phyloP scores from a whole-genome alignment of 2,113 vertebrate genomes.

The Leucopsar rothschildi region DNA sequence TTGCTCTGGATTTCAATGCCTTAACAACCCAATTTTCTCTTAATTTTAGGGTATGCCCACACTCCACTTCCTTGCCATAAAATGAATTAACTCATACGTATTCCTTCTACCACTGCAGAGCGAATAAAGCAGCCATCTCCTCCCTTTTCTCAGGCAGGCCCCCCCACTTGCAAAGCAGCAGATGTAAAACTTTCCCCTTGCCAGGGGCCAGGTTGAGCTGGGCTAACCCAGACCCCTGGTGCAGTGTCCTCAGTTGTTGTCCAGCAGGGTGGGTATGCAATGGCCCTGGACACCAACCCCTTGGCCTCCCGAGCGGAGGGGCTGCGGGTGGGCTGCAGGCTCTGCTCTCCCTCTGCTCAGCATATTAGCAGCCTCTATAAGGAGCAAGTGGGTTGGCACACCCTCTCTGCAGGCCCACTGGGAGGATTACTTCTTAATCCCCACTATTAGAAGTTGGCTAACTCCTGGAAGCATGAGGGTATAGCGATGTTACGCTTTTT shows the following conservation, averaged over 20 bases:
- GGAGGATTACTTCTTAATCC: constrained; percentile 33
- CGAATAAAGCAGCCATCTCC: accelerated
- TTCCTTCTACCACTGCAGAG: neutral
- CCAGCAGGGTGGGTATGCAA: neutral
- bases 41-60: neutral
- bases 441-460: constrained; percentile 19
- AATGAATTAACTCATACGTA: neutral
- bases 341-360: neutral
- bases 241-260: neutral
- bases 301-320: accelerated
- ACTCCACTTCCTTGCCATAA: neutral
- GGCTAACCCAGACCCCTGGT: accelerated
- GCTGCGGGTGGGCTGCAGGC: neutral
- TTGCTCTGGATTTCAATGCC: neutral
- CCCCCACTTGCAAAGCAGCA: neutral
- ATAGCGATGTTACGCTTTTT: neutral
- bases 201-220: neutral
- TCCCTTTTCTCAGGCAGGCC: neutral
- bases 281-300: too few relatives aligned
- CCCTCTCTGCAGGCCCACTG: neutral
- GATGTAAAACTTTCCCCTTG: accelerated
- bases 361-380: accelerated
- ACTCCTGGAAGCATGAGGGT: neutral
- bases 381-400: neutral
- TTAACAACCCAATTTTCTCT: neutral